Percentiles rank a stretch among this genome's conserved stretches.
Evolutionary conservation across 2,888 invertebrate species (phyloP).

Genomic region (Polymixis flavicincta): DNA sequence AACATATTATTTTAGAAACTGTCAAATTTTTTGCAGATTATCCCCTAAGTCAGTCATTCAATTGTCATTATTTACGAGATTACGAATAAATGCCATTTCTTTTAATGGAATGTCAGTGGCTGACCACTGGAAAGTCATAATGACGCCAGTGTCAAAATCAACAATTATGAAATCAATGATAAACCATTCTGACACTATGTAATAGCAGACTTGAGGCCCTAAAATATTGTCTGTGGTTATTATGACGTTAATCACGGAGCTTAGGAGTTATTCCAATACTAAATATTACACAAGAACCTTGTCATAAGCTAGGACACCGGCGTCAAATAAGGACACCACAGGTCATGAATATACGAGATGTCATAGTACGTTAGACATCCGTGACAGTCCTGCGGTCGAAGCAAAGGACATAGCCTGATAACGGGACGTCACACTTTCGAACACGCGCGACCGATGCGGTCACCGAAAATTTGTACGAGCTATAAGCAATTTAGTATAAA

Average conservation of each 20-base stretch:
- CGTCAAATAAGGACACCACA: slow-evolving; percentile 41
- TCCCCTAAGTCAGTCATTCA: no score
- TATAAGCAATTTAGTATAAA: slow-evolving; percentile 26
- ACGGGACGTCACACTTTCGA: slow-evolving; percentile 21
- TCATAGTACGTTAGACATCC: slow-evolving; percentile 39
- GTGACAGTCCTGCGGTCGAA: slow-evolving; percentile 47
- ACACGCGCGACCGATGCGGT: slow-evolving; percentile 9
- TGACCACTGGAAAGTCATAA: no score
- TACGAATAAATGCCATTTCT: no score
- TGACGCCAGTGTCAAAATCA: no score
- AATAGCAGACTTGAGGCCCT: no score
- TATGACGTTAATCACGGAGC: neutral
- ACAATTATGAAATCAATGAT: no score
- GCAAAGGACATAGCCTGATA: slow-evolving; percentile 29
- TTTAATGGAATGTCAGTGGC: no score
- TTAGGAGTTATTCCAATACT: neutral
- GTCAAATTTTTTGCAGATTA: no score
- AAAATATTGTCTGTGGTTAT: slow-evolving; percentile 1
- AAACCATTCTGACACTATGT: no score
- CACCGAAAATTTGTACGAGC: slow-evolving; percentile 37
- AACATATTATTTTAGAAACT: no score
- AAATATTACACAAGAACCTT: neutral
- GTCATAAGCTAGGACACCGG: slow-evolving; percentile 1
- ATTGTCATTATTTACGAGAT: no score
- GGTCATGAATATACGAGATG: slow-evolving; percentile 41